Conservation (phyloP, 2,113 vertebrate genomes). For the Haemorhous mexicanus region DNA sequence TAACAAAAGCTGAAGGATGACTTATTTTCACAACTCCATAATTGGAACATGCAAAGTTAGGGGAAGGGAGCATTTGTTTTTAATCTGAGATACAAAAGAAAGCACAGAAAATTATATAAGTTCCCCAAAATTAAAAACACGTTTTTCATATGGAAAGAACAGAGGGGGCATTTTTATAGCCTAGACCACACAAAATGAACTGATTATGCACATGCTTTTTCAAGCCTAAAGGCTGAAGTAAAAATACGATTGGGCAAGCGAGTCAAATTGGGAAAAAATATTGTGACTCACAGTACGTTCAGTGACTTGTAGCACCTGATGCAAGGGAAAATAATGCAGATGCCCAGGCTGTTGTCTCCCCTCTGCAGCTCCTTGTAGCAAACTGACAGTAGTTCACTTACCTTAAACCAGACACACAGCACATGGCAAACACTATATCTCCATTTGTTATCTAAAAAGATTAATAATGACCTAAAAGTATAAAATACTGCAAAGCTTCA, state of each 20-base stretch:
- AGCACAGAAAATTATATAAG: slow-evolving; percentile 89
- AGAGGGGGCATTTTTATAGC: slow-evolving; percentile 86
- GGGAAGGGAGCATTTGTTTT: slow-evolving; percentile 91
- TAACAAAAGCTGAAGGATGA: slow-evolving; percentile 81
- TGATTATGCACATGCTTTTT: slow-evolving; percentile 78
- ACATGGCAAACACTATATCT: not conserved
- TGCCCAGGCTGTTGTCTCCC: not conserved
- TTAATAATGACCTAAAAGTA: not conserved
- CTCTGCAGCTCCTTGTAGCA: not conserved
- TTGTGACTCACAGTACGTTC: not conserved
- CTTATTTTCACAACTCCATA: slow-evolving; percentile 98
- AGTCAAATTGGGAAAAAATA: slow-evolving; percentile 55
- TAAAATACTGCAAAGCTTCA: not conserved
- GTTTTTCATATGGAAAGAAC: slow-evolving; percentile 89
- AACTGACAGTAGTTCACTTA: not conserved
- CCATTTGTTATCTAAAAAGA: not conserved
- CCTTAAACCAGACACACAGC: not conserved
- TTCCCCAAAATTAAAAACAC: slow-evolving; percentile 95
- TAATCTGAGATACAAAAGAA: slow-evolving; percentile 84
- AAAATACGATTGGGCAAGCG: slow-evolving; percentile 58
- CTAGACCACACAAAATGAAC: slow-evolving; percentile 95
- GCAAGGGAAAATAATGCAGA: slow-evolving; percentile 35
- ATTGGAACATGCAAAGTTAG: slow-evolving; percentile 93
- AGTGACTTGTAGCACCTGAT: slow-evolving; percentile 56
- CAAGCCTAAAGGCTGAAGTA: slow-evolving; percentile 69